Percentiles rank a stretch among this genome's conserved stretches.
Conservation (phyloP, 2,113 vertebrate genomes). For the Archocentrus centrarchus region DNA sequence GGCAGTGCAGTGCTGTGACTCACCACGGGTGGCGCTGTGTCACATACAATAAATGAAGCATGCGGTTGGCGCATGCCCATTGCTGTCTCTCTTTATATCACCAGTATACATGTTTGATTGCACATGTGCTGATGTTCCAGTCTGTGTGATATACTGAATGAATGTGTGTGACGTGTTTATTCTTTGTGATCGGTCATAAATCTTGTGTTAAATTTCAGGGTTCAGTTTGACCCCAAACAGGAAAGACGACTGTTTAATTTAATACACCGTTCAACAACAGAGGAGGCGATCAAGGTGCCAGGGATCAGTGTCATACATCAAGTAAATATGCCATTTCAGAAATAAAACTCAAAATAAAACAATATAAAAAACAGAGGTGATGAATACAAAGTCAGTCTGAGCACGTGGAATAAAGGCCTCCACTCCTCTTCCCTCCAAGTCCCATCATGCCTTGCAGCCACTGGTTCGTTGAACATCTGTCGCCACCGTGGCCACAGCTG, state of each 20-base stretch:
- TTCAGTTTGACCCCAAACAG: neutral
- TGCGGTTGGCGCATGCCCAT: too few relatives aligned
- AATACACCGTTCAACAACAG: neutral
- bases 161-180: too few relatives aligned
- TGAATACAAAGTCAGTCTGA: neutral
- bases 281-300: neutral
- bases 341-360: neutral
- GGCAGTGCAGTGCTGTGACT: too few relatives aligned
- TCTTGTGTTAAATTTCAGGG: neutral
- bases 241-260: neutral
- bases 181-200: too few relatives aligned
- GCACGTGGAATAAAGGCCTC: neutral
- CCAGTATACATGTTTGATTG: too few relatives aligned
- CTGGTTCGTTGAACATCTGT: conserved; percentile 40
- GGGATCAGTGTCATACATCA: neutral
- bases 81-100: too few relatives aligned
- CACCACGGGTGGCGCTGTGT: too few relatives aligned
- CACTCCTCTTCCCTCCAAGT: neutral
- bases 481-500: conserved; percentile 76
- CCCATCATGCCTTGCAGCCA: conserved; percentile 48
- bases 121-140: too few relatives aligned
- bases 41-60: too few relatives aligned
- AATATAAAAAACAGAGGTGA: neutral
- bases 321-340: neutral
- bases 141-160: too few relatives aligned